Base-by-base conservation (phyloP, 2,888 invertebrate genomes). In the Meteorus cinctellus region DNA sequence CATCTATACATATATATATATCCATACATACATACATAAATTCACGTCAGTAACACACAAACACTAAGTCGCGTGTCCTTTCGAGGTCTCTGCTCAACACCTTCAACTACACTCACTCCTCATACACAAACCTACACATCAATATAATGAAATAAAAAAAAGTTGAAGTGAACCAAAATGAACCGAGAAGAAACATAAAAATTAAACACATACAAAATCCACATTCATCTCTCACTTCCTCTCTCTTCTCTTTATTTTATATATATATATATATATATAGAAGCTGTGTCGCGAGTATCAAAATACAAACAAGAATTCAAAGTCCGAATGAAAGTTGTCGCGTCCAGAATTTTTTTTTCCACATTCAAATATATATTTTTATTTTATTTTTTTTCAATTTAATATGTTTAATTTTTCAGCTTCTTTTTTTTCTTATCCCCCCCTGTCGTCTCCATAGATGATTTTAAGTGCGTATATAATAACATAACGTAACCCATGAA, bases 41-140 rank as follows among this genome's bases (percentile, higher is more conserved):
- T 2, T 4, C 72, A 63, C 63, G 31, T 48, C n/a, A 14, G 27
- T 60, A 60, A 8, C 24, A 48, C n/a, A 48, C 48, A n/a, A 16
- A 55, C 55, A 55, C 19, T 5, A 24, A n/a, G 31, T 62, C 62
- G 29, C 68, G 68, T 68, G 74, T 74, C 74, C 74, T 74, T 74
- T 74, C 74, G 74, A 74, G 74, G 74, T 74, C 74, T 68, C 62
- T 74, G 31, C 24, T 41, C 62, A 48, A 62, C 62, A 55, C 55
- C 19, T 55, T 10, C 55, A 8, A 19, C 5, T 4, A 19, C 55
- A 19, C n/a, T n/a, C n/a, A 19, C n/a, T n/a, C n/a, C 19, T n/a
- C 55, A 19, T 6, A 41, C 12, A 41, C n/a, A n/a, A 24, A 48
- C 48, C 4, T 19, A 55, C 19, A 55, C 19, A 55, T 10, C 19